A percentile compares a stretch with the other conserved stretches of the same genome.
These are phyloP conservation scores for Epirrhoe alternata DNA, from an alignment of 2,888 invertebrate species.

Conservation along the genomic window DNA sequence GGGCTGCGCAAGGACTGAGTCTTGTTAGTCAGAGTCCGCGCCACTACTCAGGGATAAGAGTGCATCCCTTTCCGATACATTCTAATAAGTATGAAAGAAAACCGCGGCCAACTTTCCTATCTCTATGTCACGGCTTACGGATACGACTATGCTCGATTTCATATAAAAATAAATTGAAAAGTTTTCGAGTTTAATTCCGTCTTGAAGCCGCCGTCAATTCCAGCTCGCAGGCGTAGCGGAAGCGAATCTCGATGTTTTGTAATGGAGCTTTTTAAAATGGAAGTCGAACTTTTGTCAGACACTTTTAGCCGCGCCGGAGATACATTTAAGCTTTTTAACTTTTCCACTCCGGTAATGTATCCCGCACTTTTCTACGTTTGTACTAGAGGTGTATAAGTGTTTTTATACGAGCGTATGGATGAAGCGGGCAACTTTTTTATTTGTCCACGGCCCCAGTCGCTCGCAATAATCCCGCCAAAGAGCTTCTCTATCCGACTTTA, in stretches of 20 bases:
- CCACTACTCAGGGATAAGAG: constrained; percentile 23
- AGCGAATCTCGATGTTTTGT: constrained; percentile 85
- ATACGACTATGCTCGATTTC: constrained; percentile 70
- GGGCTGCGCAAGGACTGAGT: constrained; percentile 36
- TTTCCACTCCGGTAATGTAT: constrained; percentile 85
- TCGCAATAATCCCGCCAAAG: constrained; percentile 75
- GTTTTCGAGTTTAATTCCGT: constrained; percentile 79
- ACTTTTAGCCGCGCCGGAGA: constrained; percentile 84
- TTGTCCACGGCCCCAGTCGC: constrained; percentile 65
- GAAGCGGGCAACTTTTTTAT: constrained; percentile 67
- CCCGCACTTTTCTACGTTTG: constrained; percentile 76
- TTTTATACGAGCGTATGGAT: constrained; percentile 68
- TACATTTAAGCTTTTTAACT: constrained; percentile 86
- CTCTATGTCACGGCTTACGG: constrained; percentile 54
- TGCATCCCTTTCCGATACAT: constrained; percentile 29
- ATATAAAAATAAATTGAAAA: constrained; percentile 79
- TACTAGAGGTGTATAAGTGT: constrained; percentile 77
- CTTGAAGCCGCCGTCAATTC: constrained; percentile 71
- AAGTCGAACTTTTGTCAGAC: constrained; percentile 85
- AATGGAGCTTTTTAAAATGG: constrained; percentile 86
- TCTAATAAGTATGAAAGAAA: constrained; percentile 36
- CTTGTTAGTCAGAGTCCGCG: constrained; percentile 34
- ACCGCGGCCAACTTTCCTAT: constrained; percentile 52
- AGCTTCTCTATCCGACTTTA: constrained; percentile 67
- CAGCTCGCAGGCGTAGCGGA: constrained; percentile 78